Evolutionary conservation across 2,113 vertebrate species (phyloP).

Genomic region (Balaeniceps rex): DNA sequence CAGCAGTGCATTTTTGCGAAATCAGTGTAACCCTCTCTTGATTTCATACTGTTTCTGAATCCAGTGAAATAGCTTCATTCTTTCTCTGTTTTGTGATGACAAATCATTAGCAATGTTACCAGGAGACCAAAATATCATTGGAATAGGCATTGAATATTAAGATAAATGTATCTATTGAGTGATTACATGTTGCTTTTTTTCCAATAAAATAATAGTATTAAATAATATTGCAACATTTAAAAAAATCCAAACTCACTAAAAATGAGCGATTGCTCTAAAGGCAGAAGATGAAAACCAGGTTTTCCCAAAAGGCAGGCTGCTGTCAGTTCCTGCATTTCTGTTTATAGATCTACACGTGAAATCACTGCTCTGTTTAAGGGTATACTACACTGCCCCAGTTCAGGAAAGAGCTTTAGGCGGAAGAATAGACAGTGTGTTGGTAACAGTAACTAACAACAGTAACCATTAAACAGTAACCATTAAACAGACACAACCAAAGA

Average conservation of each 20-base stretch:
- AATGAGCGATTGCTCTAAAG: neutral
- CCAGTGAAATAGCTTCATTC: neutral
- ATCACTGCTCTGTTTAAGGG: neutral
- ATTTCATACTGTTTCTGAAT: conserved; percentile 3
- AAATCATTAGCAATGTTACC: neutral
- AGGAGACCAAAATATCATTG: neutral
- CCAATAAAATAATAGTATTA: neutral
- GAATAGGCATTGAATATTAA: neutral
- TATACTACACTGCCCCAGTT: neutral
- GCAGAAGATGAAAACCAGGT: neutral
- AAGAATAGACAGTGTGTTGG: neutral
- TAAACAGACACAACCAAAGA: neutral
- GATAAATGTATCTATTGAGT: neutral
- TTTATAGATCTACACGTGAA: neutral
- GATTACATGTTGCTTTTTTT: neutral
- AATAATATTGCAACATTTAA: neutral
- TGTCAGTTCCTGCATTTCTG: neutral
- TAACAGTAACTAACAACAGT: neutral
- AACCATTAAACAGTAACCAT: neutral
- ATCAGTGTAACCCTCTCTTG: neutral
- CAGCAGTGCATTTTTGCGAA: neutral
- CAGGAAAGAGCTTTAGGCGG: neutral
- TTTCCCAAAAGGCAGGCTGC: neutral
- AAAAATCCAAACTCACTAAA: neutral
- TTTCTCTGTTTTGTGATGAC: neutral